Evolutionary conservation across 1,140 invertebrate genomes (phyloP).

Genomic region (Drosophila simulans): DNA sequence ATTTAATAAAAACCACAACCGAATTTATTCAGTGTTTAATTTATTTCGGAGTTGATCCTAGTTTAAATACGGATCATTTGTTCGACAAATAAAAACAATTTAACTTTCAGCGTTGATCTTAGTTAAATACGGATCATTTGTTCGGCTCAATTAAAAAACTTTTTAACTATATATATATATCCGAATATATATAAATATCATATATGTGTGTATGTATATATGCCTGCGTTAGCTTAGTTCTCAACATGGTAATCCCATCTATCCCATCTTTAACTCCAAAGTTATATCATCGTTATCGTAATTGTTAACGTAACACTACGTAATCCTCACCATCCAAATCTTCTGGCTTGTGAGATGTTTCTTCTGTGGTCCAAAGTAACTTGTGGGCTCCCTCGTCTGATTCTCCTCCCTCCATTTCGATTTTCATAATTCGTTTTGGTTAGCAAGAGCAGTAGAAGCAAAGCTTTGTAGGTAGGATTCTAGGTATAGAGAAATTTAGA

Average conservation of each 20-base stretch:
- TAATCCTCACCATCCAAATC: constrained; percentile 14
- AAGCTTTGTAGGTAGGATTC: constrained; percentile 50
- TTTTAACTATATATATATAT: constrained; percentile 45
- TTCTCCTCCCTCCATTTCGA: constrained; percentile 4
- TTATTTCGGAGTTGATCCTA: too few species aligned
- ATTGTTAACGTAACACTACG: constrained; percentile 1
- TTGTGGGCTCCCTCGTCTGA: constrained; percentile 16
- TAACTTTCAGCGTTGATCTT: too few species aligned
- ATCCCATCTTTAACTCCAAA: background rate
- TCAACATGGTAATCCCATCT: constrained; percentile 13
- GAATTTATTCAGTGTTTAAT: too few species aligned
- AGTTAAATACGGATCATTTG: too few species aligned
- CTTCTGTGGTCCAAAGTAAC: constrained; percentile 69
- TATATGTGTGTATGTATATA: constrained; percentile 43
- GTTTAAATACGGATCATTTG: too few species aligned
- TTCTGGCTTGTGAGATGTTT: constrained; percentile 59
- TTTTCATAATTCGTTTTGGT: constrained; percentile 6
- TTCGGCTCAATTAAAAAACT: too few species aligned
- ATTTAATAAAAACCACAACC: too few species aligned
- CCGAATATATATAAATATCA: constrained; percentile 45
- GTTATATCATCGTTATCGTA: constrained; percentile 12
- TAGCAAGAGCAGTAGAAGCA: constrained; percentile 56
- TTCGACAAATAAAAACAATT: too few species aligned
- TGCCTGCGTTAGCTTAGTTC: constrained; percentile 43
- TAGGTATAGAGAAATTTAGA: constrained; percentile 55